These are phyloP conservation scores for Triplophysa rosa DNA, from an alignment of 2,113 vertebrate species.

Conservation along the genomic window DNA sequence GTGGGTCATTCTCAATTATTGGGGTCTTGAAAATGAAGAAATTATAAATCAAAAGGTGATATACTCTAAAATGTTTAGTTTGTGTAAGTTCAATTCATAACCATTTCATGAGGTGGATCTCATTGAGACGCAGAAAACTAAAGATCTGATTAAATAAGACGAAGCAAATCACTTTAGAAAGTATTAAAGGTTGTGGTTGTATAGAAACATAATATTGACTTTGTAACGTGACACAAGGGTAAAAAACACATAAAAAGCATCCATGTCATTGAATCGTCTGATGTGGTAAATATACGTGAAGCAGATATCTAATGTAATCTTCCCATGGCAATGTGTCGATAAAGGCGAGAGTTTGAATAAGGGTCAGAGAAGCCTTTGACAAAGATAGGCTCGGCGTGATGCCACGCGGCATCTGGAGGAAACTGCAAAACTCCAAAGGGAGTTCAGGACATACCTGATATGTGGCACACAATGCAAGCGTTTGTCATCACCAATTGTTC, in stretches of 20 bases:
- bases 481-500: constrained; percentile 1
- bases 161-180: too few relatives aligned
- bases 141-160: too few relatives aligned
- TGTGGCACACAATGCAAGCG: constrained; percentile 26
- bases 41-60: constrained; percentile 3
- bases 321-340: not conserved
- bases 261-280: not conserved
- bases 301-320: too few relatives aligned
- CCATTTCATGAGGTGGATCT: too few relatives aligned
- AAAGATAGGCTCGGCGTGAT: constrained; percentile 4
- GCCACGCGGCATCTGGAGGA: constrained; percentile 59
- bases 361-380: constrained; percentile 7
- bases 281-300: not conserved
- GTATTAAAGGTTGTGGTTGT: too few relatives aligned
- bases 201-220: not conserved
- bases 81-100: not conserved
- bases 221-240: too few relatives aligned
- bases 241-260: not conserved
- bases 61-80: not conserved
- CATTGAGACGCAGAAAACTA: too few relatives aligned
- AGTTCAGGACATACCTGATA: constrained; percentile 27
- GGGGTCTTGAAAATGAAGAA: not conserved
- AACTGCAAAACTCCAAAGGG: constrained; percentile 41
- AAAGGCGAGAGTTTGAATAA: not conserved
- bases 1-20: not conserved